These are phyloP conservation scores for Chitala chitala DNA, from an alignment of 2,113 vertebrate species.

Conservation along the genomic window DNA sequence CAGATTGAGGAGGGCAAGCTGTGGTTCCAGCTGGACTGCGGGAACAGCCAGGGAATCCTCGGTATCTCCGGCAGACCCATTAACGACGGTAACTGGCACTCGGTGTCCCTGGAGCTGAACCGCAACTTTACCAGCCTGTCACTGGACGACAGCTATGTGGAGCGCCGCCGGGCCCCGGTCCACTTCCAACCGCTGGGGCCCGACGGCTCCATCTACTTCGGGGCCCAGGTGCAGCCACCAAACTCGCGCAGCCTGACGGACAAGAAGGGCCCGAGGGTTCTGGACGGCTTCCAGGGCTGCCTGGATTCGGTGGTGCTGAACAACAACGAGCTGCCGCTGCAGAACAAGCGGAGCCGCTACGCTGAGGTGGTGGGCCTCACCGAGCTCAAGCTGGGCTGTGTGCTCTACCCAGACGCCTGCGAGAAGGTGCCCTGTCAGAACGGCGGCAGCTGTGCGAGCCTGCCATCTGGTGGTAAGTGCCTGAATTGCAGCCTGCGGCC, in stretches of 20 bases:
- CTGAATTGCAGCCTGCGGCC: not conserved
- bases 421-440: conserved; percentile 80
- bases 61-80: conserved; percentile 82
- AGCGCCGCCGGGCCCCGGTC: conserved; percentile 73
- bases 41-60: conserved; percentile 69
- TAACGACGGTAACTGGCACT: conserved; percentile 93
- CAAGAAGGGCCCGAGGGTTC: conserved; percentile 67
- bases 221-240: conserved; percentile 81
- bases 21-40: conserved; percentile 89
- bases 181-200: conserved; percentile 68
- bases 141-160: conserved; percentile 87
- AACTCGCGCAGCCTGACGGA: conserved; percentile 71
- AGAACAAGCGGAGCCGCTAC: conserved; percentile 87
- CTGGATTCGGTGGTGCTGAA: conserved; percentile 87
- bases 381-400: conserved; percentile 85
- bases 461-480: conserved; percentile 83
- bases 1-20: conserved; percentile 90
- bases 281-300: conserved; percentile 91
- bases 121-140: conserved; percentile 88
- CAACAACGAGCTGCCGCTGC: conserved; percentile 81
- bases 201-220: conserved; percentile 82
- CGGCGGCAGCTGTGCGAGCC: conserved; percentile 75
- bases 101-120: conserved; percentile 83
- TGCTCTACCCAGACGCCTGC: conserved; percentile 86
- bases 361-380: conserved; percentile 91